Evolutionary conservation across 2,113 vertebrate genomes (phyloP), one percentile per base, ranked within the genome.

Genomic region (Phalacrocorax aristotelis): DNA sequence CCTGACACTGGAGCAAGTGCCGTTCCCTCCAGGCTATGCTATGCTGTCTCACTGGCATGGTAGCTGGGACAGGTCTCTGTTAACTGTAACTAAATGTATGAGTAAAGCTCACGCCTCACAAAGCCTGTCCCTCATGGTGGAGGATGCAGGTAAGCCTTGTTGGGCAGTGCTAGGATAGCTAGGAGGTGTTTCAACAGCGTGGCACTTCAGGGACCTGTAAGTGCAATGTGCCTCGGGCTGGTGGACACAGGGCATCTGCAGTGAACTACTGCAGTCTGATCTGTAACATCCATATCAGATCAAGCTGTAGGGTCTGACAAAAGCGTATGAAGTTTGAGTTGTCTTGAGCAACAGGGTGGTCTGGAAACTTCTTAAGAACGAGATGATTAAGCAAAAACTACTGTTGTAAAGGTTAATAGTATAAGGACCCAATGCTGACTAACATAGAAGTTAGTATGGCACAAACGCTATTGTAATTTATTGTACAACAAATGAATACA

Each of bases 131-230:
- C 30, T 62, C 3, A 3, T 17, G 21, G 32, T 34, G 13, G 55
- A 52, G 20, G 42, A 55, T 85, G 70, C 29, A 62, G 42, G 30
- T 38, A 22, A 70, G 62, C 22, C 25, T 74, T 80, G 22, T 13
- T 60, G 44, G n/a, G 51, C 46, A 76, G 57, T 17, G 29, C 36
- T 57, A 7, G 48, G 17, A 46, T 8, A 19, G 18, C 25, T 62
- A 51, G 34, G 29, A 82, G 44, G 32, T 78, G 36, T 13, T 80
- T 29, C 21, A 66, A 38, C 32, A 38, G 19, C 6, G 4, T 30
- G 32, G 76, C 14, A 49, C 4, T 65, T 54, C 2, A 5, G 18
- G 29, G 30, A 30, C 38, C 22, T 1, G 0, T 27, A 23, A 38
- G 6, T 14, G 32, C 42, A 1, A 3, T 21, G 26, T 72, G 48